Base-by-base conservation (phyloP, 64 coral and sea anemone genomes). In the Orbicella faveolata region DNA sequence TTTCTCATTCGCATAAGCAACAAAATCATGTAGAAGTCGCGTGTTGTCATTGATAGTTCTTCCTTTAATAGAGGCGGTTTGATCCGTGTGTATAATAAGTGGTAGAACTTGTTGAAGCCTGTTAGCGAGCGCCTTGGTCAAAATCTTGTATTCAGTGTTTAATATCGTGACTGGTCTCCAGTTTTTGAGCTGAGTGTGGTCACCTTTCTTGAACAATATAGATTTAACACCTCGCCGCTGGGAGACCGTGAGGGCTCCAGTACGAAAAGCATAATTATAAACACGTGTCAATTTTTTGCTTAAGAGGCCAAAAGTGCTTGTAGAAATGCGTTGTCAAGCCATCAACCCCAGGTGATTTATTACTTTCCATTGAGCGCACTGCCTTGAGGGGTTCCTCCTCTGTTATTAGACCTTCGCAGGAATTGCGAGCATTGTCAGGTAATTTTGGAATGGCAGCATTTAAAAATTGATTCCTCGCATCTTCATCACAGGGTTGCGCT, bases 101-200 rank as follows among this genome's bases (percentile, higher is more conserved):
- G 74, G 61, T 1, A 89, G 34, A 3, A 78, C 87, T 77, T 61
- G 8, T 5, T 33, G 20, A 2, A 89, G 75, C 9, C 86, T 14
- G 23, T 73, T 52, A 3, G 4, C 61, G 36, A 84, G 16, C 34
- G 66, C 82, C 33, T 82, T 94, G 4, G 92, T 79, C 36, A 94
- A 34, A 1, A 89, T 88, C 75, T 94, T 94, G 57, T 94, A 94
- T 51, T 89, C 92, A 4, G 79, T 67, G 4, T 59, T 94, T 11
- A 94, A 61, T 2, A 94, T 79, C 0, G 92, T 75, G 16, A 94
- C 89, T 2, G 79, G 86, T 65, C 86, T 6, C 92, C 92, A 94
- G 52, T 87, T 87, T 1, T 54, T 65, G 18, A 91, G 89, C 26
- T 15, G 2, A 16, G 51, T 80, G 9, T 25, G 51, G 13, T 80